A percentile compares a stretch with the other conserved stretches of the same genome.
These are phyloP conservation scores for Acrossocheilus wenchowensis DNA, from an alignment of 2,797 vertebrate species.

Conservation along the genomic window DNA sequence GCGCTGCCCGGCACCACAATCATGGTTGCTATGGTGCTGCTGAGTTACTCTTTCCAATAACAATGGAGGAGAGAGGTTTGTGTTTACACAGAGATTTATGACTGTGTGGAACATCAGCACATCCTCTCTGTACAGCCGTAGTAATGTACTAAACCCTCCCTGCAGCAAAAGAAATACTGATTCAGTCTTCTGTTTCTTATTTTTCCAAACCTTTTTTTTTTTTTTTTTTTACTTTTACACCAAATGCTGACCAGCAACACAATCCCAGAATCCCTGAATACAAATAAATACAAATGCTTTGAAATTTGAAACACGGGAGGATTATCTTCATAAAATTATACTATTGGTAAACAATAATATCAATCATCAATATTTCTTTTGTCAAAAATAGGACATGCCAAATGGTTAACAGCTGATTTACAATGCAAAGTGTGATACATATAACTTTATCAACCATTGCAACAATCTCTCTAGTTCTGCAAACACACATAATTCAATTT, in stretches of 20 bases:
- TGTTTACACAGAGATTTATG: constrained; percentile 74
- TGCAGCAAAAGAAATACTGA: background rate
- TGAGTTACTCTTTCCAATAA: constrained; percentile 76
- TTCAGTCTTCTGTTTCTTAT: constrained; percentile 9
- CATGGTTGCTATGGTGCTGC: constrained; percentile 71
- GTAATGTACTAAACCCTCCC: constrained; percentile 18
- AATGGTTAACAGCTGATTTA: background rate
- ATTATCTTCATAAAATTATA: background rate
- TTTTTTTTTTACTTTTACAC: background rate
- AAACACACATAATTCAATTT: background rate
- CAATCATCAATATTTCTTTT: background rate
- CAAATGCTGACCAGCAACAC: background rate
- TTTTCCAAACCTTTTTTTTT: background rate
- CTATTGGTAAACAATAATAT: background rate
- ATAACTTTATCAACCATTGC: background rate
- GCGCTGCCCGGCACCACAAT: constrained; percentile 60
- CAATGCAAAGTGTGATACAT: background rate
- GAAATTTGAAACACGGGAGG: background rate
- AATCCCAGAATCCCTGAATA: background rate
- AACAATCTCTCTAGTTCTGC: background rate
- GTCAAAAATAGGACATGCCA: background rate
- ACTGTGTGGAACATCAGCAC: constrained; percentile 58
- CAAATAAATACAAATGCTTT: background rate
- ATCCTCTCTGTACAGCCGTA: constrained; percentile 40
- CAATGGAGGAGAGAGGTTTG: constrained; percentile 71